Conservation (phyloP, 2,113 vertebrate species). For the Prochilodus magdalenae region DNA sequence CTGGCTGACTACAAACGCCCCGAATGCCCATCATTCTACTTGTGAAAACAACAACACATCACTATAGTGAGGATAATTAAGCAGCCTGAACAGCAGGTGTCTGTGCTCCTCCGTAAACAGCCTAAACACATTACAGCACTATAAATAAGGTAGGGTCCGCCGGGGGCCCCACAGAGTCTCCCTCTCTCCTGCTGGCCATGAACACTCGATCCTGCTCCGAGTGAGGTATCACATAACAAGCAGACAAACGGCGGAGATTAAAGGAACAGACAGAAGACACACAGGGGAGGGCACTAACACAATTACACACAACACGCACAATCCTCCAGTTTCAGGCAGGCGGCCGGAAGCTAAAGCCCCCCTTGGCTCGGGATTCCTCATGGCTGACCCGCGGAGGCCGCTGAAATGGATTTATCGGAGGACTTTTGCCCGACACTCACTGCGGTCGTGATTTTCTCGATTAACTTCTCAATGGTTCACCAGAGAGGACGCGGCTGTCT, state of each 20-base stretch:
- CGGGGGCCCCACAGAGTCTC: slow-evolving; percentile 61
- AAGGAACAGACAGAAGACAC: slow-evolving; percentile 78
- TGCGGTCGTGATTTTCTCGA: slow-evolving; percentile 28
- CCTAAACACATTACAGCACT: slow-evolving; percentile 73
- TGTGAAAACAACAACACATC: slow-evolving; percentile 22
- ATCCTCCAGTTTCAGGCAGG: slow-evolving; percentile 68
- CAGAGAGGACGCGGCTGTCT: slow-evolving; percentile 1
- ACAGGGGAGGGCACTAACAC: slow-evolving; percentile 74
- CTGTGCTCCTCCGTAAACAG: slow-evolving; percentile 41
- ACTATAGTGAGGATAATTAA: slow-evolving; percentile 61
- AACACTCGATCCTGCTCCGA: slow-evolving; percentile 72
- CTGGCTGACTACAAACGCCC: no score
- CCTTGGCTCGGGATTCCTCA: slow-evolving; percentile 35
- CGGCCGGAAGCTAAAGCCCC: slow-evolving; percentile 67
- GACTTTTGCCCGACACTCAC: slow-evolving; percentile 17
- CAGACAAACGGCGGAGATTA: slow-evolving; percentile 81
- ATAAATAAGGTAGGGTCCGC: slow-evolving; percentile 71
- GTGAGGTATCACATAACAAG: slow-evolving; percentile 77
- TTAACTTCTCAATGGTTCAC: slow-evolving; percentile 34
- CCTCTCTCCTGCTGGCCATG: slow-evolving; percentile 63
- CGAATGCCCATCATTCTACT: background rate
- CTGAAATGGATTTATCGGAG: slow-evolving; percentile 37
- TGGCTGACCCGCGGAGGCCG: slow-evolving; percentile 1
- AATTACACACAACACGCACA: slow-evolving; percentile 77
- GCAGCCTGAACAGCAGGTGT: slow-evolving; percentile 37